Evolutionary conservation across 2,797 vertebrate species (phyloP).

Genomic region (Mormyrops boulengeri): DNA sequence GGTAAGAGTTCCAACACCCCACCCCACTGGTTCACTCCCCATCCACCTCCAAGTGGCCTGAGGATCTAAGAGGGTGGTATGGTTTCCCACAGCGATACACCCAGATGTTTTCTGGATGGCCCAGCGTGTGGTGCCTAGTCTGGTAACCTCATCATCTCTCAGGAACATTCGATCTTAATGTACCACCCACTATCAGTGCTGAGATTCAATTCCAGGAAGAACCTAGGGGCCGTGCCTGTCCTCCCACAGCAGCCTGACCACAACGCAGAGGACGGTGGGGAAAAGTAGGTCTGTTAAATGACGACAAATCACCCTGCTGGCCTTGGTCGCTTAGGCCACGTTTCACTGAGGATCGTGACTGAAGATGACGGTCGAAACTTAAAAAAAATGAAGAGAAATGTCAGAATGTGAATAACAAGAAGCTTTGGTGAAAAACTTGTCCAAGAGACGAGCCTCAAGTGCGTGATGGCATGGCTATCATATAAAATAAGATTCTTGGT

Average conservation of each 20-base stretch:
- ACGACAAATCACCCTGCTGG: constrained; percentile 17
- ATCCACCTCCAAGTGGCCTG: background rate
- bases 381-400: background rate
- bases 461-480: background rate
- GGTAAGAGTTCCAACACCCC: background rate
- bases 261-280: constrained; percentile 8
- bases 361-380: background rate
- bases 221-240: constrained; percentile 36
- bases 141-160: constrained; percentile 45
- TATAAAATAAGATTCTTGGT: background rate
- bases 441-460: background rate
- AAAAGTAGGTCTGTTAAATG: constrained; percentile 17
- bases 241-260: constrained; percentile 27
- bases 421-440: background rate
- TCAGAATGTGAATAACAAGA: background rate
- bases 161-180: constrained; percentile 39
- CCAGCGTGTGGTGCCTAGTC: constrained; percentile 25
- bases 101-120: constrained; percentile 2
- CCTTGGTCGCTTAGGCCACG: too few relatives aligned
- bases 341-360: background rate
- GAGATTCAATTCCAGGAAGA: constrained; percentile 14
- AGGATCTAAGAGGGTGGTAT: background rate
- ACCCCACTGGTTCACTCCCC: background rate
- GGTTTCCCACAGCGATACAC: background rate
- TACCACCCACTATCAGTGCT: constrained; percentile 18